Evolutionary conservation across 2,888 invertebrate genomes (phyloP), one percentile per base, ranked within the genome.

Genomic region (Xanthostigma xanthostigma): DNA sequence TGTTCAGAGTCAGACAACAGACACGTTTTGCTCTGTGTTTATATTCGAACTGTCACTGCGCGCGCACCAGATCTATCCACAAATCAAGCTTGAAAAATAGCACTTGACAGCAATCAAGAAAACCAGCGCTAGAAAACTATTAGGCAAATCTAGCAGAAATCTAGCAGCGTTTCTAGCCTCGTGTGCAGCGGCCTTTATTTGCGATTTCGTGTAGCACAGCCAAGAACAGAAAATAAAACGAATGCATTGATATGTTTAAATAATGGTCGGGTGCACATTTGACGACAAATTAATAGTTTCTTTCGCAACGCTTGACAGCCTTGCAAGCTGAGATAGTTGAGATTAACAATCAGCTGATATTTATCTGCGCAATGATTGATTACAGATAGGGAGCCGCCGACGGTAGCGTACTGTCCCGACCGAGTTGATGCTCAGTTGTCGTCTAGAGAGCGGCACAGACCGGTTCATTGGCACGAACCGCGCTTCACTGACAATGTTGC

Each of bases 391-490:
- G 73, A 76, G 59, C 67, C 71, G 36, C 80, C 80, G 1, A 64
- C 62, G 48, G 70, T 78, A 33, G 64, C 63, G 39, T 72, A 69
- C 52, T 83, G 83, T 59, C 81, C 83, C 1, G 64, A 69, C 41
- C 75, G 79, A 8, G 75, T 81, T 56, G 75, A 77, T 53, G 73
- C 77, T 27, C 63, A 67, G 13, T 60, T 81, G 45, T 64, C 66
- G 42, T 66, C 68, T 11, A 72, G 75, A 41, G 76, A 79, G 60
- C 64, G 64, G 1, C 69, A 71, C 46, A 70, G 75, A 33, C 67
- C 71, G 40, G 70, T 81, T 41, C 68, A 70, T 53, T 83, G 82
- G 82, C 71, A 72, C 40, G 81, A 82, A 56, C 81, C 83, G 1
- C 63, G 67, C 40, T 81, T 82, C 56, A 66, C 65, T 33, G 76